Percentiles rank a stretch among this genome's conserved stretches.
Evolutionary conservation across 2,888 invertebrate genomes (phyloP).

Genomic region (Zygothrica quintamaculata): DNA sequence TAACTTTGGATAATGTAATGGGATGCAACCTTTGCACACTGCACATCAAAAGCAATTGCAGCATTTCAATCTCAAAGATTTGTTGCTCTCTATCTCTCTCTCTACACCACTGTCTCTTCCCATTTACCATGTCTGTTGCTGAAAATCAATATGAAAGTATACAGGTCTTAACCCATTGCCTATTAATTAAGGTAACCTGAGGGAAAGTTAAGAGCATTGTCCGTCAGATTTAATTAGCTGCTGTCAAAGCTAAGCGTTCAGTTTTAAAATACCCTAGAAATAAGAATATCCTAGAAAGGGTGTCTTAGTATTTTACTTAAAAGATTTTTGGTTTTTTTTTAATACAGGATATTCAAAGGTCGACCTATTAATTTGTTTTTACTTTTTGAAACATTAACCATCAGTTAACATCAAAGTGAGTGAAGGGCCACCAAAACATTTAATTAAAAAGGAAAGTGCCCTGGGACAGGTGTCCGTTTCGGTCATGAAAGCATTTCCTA

Average conservation of each 20-base stretch:
- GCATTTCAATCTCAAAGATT: no score
- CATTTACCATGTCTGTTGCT: no score
- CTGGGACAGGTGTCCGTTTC: neutral
- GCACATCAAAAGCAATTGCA: no score
- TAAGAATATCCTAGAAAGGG: no score
- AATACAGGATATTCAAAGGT: neutral
- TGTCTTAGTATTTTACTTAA: no score
- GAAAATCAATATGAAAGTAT: neutral
- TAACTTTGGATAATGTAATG: neutral
- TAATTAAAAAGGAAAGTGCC: conserved; percentile 36
- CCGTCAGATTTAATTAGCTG: conserved; percentile 57
- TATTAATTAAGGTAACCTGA: no score
- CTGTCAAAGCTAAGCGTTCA: conserved; percentile 29
- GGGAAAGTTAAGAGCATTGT: conserved; percentile 12
- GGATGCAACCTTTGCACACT: no score
- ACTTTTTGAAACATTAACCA: conserved; percentile 20
- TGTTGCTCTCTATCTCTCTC: no score
- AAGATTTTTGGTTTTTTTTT: no score
- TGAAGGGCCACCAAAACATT: conserved; percentile 38
- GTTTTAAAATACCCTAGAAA: conserved; percentile 6
- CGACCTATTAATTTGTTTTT: neutral
- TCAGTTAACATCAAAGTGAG: conserved; percentile 32
- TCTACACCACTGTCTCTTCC: no score
- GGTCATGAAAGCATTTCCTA: neutral
- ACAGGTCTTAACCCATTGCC: neutral